phyloP scores from a whole-genome alignment of 2,113 vertebrate species.

The Silurus glanis region DNA sequence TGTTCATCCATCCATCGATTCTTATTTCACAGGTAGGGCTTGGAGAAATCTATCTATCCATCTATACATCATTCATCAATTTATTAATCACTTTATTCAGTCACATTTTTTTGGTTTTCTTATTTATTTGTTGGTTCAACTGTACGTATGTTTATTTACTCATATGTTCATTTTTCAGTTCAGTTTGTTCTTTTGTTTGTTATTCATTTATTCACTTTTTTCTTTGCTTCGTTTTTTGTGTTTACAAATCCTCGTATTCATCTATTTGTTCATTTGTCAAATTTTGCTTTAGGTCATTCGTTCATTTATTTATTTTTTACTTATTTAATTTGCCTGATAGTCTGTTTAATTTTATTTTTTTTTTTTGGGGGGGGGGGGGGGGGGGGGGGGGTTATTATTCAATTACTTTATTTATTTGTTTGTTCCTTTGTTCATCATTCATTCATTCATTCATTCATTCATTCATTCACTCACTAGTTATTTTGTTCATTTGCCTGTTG shows the following conservation, averaged over 20 bases:
- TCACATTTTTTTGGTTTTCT: background rate
- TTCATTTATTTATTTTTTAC: background rate
- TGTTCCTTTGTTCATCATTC: background rate
- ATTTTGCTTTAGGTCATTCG: too few species aligned
- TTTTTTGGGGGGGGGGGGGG: too few species aligned
- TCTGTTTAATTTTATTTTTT: too few species aligned
- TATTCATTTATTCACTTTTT: background rate
- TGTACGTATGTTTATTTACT: background rate
- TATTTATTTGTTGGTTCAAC: background rate
- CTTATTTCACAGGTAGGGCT: background rate
- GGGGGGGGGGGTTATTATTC: background rate
- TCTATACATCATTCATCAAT: background rate
- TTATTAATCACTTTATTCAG: background rate
- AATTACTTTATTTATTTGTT: background rate
- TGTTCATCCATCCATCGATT: background rate
- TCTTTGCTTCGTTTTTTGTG: background rate
- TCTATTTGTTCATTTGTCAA: background rate
- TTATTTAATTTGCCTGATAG: background rate
- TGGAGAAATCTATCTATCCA: too few species aligned
- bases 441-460: background rate
- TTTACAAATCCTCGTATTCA: too few species aligned
- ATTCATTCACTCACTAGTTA: background rate
- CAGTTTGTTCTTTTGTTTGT: too few species aligned
- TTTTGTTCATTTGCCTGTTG: background rate
- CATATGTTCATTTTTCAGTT: too few species aligned